Percentiles rank a stretch among this genome's conserved stretches.
Evolutionary conservation across 2,113 vertebrate genomes (phyloP).

Genomic region (Peromyscus polionotus): DNA sequence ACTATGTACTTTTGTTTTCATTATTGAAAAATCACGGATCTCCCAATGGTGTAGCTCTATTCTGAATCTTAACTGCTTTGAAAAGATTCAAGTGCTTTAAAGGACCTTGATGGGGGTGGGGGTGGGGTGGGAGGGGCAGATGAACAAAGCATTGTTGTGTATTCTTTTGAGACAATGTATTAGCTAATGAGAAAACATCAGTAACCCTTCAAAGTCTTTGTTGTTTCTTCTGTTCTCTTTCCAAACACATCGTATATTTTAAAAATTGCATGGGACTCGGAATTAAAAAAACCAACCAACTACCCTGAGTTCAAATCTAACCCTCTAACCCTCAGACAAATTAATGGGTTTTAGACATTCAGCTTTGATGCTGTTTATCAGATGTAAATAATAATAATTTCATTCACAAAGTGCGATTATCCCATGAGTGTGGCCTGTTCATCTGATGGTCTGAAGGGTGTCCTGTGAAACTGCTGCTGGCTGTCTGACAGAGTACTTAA

Average conservation of each 20-base stretch:
- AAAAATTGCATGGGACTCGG: neutral
- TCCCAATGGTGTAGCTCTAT: constrained; percentile 35
- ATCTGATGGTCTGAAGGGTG: neutral
- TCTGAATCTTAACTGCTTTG: constrained; percentile 62
- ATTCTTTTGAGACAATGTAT: constrained; percentile 31
- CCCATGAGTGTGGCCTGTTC: neutral
- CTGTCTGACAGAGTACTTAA: neutral
- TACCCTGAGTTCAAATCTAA: neutral
- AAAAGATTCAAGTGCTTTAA: constrained; percentile 3
- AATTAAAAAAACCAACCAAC: neutral
- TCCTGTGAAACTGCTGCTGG: neutral
- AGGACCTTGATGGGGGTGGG: neutral
- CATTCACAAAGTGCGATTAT: neutral
- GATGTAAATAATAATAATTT: constrained; percentile 25
- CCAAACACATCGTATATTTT: constrained; percentile 1
- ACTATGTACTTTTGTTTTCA: constrained; percentile 14
- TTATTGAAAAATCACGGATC: neutral
- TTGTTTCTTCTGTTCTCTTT: constrained; percentile 3
- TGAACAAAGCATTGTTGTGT: neutral
- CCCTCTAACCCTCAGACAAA: neutral
- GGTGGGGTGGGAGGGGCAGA: neutral
- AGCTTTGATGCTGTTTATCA: constrained; percentile 7
- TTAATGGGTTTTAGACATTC: constrained; percentile 1
- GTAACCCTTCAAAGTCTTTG: neutral
- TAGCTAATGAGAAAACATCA: constrained; percentile 30